Evolutionary conservation across 1,140 invertebrate genomes (phyloP).

Genomic region (Brachionus asplanchnoidis): DNA sequence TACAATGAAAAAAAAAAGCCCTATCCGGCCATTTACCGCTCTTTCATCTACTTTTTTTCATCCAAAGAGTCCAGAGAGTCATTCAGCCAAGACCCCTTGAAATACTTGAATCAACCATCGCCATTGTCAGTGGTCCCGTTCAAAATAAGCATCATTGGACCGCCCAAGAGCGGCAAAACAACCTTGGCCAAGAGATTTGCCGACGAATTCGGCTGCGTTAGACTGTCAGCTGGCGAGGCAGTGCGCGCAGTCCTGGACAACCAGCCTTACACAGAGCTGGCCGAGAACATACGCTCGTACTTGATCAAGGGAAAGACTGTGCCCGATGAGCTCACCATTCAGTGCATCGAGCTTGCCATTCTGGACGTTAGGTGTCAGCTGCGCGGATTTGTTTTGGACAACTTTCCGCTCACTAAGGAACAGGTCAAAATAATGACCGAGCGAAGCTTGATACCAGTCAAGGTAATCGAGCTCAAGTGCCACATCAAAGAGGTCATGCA

Average conservation of each 20-base stretch:
- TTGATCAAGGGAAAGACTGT: slow-evolving; percentile 51
- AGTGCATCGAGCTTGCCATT: slow-evolving; percentile 52
- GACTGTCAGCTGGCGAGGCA: slow-evolving; percentile 55
- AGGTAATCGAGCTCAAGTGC: slow-evolving; percentile 53
- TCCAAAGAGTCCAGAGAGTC: slow-evolving; percentile 46
- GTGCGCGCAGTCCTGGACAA: slow-evolving; percentile 50
- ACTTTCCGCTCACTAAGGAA: slow-evolving; percentile 52
- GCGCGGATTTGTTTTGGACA: slow-evolving; percentile 57
- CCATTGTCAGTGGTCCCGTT: slow-evolving; percentile 56
- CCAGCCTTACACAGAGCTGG: slow-evolving; percentile 51
- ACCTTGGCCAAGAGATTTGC: slow-evolving; percentile 55
- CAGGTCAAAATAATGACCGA: slow-evolving; percentile 55
- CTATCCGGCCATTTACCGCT: slow-evolving; percentile 53
- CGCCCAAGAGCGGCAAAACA: slow-evolving; percentile 57
- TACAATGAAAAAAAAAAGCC: slow-evolving; percentile 49
- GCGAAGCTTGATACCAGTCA: slow-evolving; percentile 53
- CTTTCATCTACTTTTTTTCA: slow-evolving; percentile 55
- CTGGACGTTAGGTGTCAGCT: slow-evolving; percentile 54
- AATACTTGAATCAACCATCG: slow-evolving; percentile 50
- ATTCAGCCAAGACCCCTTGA: slow-evolving; percentile 53
- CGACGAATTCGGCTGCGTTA: slow-evolving; percentile 52
- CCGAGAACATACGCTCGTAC: slow-evolving; percentile 48
- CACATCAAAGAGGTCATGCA: slow-evolving; percentile 52
- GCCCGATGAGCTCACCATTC: slow-evolving; percentile 54
- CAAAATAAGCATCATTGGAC: slow-evolving; percentile 54